Evolutionary conservation across 53 echinoderm and acorn worm species (phyloP).

Genomic region (Astropecten irregularis): DNA sequence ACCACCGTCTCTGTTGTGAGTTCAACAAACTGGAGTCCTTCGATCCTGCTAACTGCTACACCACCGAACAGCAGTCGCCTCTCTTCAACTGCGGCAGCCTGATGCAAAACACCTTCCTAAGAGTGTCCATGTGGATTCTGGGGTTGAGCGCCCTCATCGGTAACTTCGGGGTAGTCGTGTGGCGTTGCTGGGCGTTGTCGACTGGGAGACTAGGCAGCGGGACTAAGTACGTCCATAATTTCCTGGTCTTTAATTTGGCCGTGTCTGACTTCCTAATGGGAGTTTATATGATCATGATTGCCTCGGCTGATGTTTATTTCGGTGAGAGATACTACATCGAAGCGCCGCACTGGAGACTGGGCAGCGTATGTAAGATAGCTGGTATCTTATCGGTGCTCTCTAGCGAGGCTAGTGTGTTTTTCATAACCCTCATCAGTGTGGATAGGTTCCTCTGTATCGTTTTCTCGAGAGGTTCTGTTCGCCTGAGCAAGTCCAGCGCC

Average conservation of each 20-base stretch:
- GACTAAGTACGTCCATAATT: not conserved
- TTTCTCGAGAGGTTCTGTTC: not conserved
- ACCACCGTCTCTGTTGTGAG: not conserved
- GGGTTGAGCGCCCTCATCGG: slow-evolving; percentile 57
- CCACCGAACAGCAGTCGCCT: not conserved
- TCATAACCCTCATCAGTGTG: slow-evolving; percentile 28
- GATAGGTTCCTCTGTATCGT: slow-evolving; percentile 35
- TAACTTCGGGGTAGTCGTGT: slow-evolving; percentile 33
- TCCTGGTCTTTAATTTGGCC: slow-evolving; percentile 35
- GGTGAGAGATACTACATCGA: not conserved
- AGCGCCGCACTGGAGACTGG: slow-evolving; percentile 2
- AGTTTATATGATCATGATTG: slow-evolving; percentile 38
- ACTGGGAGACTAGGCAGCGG: not conserved
- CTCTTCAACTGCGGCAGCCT: slow-evolving; percentile 8
- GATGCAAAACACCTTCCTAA: slow-evolving; percentile 42
- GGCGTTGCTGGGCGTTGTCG: not conserved
- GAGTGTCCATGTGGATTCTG: slow-evolving; percentile 43
- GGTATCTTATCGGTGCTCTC: slow-evolving; percentile 28
- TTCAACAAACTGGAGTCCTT: not conserved
- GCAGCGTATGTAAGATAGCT: not conserved
- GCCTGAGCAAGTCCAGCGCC: not conserved
- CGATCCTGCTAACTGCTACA: not conserved
- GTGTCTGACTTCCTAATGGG: slow-evolving; percentile 45
- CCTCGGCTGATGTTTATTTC: slow-evolving; percentile 19
- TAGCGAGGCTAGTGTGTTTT: slow-evolving; percentile 23